phyloP scores from a whole-genome alignment of 2,113 vertebrate species.

The Petrocephalus microphthalmus region DNA sequence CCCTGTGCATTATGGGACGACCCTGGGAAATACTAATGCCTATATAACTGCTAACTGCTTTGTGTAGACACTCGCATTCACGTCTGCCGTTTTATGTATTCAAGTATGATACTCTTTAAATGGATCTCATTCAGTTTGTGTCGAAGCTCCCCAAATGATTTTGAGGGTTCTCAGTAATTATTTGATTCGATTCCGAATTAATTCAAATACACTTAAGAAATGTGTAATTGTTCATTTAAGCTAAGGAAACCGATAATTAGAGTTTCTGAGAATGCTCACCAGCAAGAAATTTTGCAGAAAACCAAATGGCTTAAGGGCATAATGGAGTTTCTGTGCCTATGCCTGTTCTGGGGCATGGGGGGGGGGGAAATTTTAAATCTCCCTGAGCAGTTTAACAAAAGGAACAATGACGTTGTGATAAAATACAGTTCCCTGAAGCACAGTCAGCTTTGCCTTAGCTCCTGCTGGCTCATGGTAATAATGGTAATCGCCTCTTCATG shows the following conservation, averaged over 20 bases:
- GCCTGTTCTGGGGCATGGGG: background rate
- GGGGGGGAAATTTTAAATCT: background rate
- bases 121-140: background rate
- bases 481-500: background rate
- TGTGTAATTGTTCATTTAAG: background rate
- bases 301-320: background rate
- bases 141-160: background rate
- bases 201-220: background rate
- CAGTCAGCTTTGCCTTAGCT: background rate
- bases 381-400: background rate
- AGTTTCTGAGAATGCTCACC: background rate
- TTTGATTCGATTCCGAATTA: background rate
- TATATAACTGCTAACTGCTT: background rate
- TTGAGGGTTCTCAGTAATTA: background rate
- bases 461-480: background rate
- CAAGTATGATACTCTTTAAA: background rate
- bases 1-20: background rate
- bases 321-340: background rate
- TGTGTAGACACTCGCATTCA: background rate
- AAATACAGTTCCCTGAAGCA: background rate
- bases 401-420: background rate
- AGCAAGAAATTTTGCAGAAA: background rate
- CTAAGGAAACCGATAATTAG: background rate
- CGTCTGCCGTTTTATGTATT: too few relatives aligned
- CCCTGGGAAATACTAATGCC: background rate